Conservation (phyloP, 2,888 invertebrate species). For the Alloplasta piceator region DNA sequence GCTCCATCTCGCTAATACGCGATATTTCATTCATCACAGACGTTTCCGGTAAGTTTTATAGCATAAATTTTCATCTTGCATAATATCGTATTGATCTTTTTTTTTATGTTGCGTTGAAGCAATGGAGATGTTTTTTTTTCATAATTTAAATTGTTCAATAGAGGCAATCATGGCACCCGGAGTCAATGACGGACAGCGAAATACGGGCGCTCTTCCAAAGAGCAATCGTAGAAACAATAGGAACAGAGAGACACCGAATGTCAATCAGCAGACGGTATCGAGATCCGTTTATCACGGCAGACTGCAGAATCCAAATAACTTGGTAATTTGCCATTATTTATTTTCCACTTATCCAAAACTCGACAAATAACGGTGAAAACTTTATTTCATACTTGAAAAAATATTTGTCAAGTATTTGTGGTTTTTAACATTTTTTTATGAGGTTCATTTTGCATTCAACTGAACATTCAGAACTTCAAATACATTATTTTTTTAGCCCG, state of each 20-base stretch:
- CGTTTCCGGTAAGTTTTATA: slow-evolving; percentile 2
- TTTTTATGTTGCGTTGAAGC: too few relatives aligned
- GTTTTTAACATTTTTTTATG: too few relatives aligned
- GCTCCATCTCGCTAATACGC: neutral
- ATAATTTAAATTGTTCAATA: too few relatives aligned
- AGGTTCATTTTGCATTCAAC: too few relatives aligned
- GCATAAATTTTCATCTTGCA: too few relatives aligned
- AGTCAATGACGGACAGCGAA: slow-evolving; percentile 76
- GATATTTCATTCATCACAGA: neutral
- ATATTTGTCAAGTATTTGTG: too few relatives aligned
- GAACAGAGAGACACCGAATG: slow-evolving; percentile 75
- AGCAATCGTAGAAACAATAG: slow-evolving; percentile 78
- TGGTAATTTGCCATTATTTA: slow-evolving; percentile 71
- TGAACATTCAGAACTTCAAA: too few relatives aligned
- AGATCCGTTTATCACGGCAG: slow-evolving; percentile 69
- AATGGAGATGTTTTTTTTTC: slow-evolving; percentile 15
- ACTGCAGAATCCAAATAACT: slow-evolving; percentile 77
- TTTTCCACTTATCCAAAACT: neutral
- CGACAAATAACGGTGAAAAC: too few relatives aligned
- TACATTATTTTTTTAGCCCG: too few relatives aligned
- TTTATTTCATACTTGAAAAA: too few relatives aligned
- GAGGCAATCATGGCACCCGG: slow-evolving; percentile 76
- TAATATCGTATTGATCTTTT: too few relatives aligned
- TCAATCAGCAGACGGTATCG: slow-evolving; percentile 71
- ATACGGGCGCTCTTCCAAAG: slow-evolving; percentile 80